These are phyloP conservation scores for Dromococcyx pavoninus DNA, from an alignment of 2,797 vertebrate genomes.

Conservation along the genomic window DNA sequence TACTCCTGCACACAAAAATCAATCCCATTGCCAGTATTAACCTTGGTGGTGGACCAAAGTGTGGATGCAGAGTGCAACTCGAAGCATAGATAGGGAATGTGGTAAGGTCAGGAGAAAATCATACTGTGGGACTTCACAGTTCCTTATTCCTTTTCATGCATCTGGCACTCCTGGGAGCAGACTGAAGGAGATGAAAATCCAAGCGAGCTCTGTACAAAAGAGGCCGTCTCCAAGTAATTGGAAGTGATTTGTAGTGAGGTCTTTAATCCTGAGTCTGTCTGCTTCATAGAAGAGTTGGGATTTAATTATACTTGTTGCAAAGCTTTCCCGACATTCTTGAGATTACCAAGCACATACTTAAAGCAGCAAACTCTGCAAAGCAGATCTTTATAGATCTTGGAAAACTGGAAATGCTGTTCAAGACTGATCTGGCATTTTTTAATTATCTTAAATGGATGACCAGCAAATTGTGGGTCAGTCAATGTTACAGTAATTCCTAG, in stretches of 20 bases:
- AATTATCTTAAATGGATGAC: not conserved
- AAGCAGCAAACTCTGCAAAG: not conserved
- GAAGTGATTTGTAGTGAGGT: not conserved
- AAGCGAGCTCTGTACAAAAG: not conserved
- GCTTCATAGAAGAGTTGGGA: not conserved
- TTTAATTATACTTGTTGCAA: conserved; percentile 25
- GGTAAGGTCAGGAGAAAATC: not conserved
- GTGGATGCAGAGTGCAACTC: not conserved
- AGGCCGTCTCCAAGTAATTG: not conserved
- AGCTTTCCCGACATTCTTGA: not conserved
- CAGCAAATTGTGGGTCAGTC: not conserved
- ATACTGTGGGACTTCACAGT: not conserved
- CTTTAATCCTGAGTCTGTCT: not conserved
- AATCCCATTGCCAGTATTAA: not conserved
- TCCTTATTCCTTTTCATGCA: not conserved
- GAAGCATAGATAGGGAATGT: not conserved
- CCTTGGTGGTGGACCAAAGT: not conserved
- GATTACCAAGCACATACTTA: not conserved
- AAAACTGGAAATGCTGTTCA: not conserved
- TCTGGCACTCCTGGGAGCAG: not conserved
- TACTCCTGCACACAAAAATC: not conserved
- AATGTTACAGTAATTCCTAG: not conserved
- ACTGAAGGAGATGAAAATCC: not conserved
- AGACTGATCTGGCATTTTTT: not conserved
- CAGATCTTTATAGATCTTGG: not conserved